A percentile compares a stretch with the other conserved stretches of the same genome.
Evolutionary conservation across 2,797 vertebrate species (phyloP).

Genomic region (Crocidura indochinensis): DNA sequence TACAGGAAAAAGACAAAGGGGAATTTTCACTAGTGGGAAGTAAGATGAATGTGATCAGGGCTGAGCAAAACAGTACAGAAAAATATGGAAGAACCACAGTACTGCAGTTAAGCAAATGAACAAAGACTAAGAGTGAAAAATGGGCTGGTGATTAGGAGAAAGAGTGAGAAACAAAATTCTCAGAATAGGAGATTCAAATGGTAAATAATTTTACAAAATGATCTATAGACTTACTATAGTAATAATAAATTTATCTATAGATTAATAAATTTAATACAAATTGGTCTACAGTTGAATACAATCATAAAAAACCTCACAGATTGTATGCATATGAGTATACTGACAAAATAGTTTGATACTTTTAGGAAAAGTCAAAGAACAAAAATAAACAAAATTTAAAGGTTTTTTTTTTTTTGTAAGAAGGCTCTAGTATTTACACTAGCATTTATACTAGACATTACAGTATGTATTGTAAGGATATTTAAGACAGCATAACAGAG

Average conservation of each 20-base stretch:
- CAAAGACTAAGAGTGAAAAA: not conserved
- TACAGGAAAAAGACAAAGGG: not conserved
- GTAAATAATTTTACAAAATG: not conserved
- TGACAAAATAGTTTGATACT: not conserved
- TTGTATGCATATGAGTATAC: not conserved
- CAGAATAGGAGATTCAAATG: not conserved
- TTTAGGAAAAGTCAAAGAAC: constrained; percentile 7
- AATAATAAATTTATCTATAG: not conserved
- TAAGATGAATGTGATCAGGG: not conserved
- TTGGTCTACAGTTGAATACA: too few relatives aligned
- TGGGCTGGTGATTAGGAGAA: not conserved
- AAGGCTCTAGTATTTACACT: not conserved
- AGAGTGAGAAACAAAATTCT: not conserved
- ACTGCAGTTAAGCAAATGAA: not conserved
- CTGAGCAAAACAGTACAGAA: not conserved
- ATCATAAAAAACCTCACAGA: not conserved
- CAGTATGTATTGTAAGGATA: not conserved
- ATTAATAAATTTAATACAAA: not conserved
- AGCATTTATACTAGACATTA: not conserved
- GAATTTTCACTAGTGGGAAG: not conserved
- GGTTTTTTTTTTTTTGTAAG: not conserved
- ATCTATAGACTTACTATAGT: not conserved
- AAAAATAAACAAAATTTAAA: constrained; percentile 22
- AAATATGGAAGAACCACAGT: not conserved
- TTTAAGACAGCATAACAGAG: not conserved